Base-by-base conservation (phyloP, 2,113 vertebrate species). In the Abramis brama region DNA sequence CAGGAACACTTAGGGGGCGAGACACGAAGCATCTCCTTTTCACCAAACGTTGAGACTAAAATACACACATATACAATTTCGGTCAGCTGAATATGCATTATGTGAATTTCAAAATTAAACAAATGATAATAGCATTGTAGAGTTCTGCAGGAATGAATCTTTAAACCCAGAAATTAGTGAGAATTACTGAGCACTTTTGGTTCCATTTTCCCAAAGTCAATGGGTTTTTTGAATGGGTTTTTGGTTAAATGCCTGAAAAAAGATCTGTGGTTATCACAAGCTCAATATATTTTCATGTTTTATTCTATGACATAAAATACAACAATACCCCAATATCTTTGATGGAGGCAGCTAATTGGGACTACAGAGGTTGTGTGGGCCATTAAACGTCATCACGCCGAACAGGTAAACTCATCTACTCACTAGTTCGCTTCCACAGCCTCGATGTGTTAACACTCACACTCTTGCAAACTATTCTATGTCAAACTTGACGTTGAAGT, bases 31-130 rank as follows among this genome's bases (percentile, higher is more conserved):
- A 94, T 85, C 55, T 94, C 91, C 89, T 90, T 91, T 47, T 93
- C 93, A 86, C 93, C 89, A 85, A 95, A 96, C 19, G 92, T 92
- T 30, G 95, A 94, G 77, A 95, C 95, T 96, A 86, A 82, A 93
- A 82, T n/a, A 86, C 68, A 92, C n/a, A 80, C 27, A 81, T 57
- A 74, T 21, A 88, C 30, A 86, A 10, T 57, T 2, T 21, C 25
- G 25, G 17, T 73, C 17, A 57, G 47, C 23, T 39, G n/a, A 73
- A 30, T 36, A 23, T 73, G 27, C 21, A 73, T 17, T 39, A 8
- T 23, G 39, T 23, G 36, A 70, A 70, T 39, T 71, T 39, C 9
- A 39, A 6, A 39, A 71, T 71, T 2, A 13, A 21, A 8, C 19
- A 57, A 9, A 57, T 23, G 2, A 57, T 57, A 57, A 17, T 8